Base-by-base conservation (phyloP, 2,888 invertebrate genomes). In the Xylota sylvarum region DNA sequence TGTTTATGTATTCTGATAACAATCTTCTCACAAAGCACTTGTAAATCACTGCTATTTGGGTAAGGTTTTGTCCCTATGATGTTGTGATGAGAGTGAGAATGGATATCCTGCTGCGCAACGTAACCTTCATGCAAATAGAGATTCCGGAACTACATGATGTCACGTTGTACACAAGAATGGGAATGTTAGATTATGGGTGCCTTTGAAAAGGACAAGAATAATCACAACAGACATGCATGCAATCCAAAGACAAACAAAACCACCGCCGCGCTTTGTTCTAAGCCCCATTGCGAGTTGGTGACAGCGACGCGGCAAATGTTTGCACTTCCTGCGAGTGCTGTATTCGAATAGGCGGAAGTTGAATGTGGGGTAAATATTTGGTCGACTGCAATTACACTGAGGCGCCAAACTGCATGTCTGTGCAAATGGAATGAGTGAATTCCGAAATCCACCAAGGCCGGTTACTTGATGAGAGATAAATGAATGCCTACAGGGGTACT, bases 321-420 rank as follows among this genome's bases (percentile, higher is more conserved):
- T 65, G 65, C 23, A n/a, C n/a, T 7, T 23, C 46, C 50, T 50
- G 35, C 35, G 32, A 32, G 27, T 12, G 14, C n/a, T 35, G 52
- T n/a, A 52, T n/a, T 37, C 48, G 37, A 17, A 32, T 30, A 55
- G 30, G 30, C n/a, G 30, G 52, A 14, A 27, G n/a, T 32, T 50
- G 27, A 48, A n/a, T 48, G 46, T 10, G 50, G 23, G 23, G 74
- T 48, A 76, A 81, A 81, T 81, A 81, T 81, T 81, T 81, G 48
- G 55, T 76, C 81, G 76, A 76, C 48, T 81, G 27, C 69, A 81
- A 81, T 81, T 76, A 56, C 74, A 64, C 30, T 9, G 60, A 40
- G 10, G 6, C 4, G 0, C 37, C 32, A 48, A 1, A 4, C 23
- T 43, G 52, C 17, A 50, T 40, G 40, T 35, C 17, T 12, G n/a